Evolutionary conservation across 2,888 invertebrate genomes (phyloP).

Genomic region (Calameuta idolon): DNA sequence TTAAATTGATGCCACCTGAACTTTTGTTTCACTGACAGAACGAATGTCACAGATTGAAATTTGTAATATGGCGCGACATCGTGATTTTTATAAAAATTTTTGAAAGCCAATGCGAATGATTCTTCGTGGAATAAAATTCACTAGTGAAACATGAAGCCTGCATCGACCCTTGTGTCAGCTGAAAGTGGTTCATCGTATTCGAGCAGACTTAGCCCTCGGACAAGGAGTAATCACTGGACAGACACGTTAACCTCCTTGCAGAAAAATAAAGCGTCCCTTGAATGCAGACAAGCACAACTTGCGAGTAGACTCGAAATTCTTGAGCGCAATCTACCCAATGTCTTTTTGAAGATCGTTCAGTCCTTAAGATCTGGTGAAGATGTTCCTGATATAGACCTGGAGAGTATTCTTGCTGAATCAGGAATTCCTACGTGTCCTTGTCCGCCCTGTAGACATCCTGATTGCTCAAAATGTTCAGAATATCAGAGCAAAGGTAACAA

Average conservation of each 20-base stretch:
- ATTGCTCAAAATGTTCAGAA: background rate
- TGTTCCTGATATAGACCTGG: slow-evolving; percentile 13
- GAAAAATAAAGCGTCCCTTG: slow-evolving; percentile 14
- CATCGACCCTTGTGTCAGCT: background rate
- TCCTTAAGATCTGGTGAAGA: slow-evolving; percentile 13
- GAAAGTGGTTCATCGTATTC: background rate
- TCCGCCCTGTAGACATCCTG: background rate
- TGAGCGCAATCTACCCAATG: slow-evolving; percentile 10
- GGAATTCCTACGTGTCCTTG: slow-evolving; percentile 6
- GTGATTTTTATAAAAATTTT: background rate
- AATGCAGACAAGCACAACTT: slow-evolving; percentile 14
- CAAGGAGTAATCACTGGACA: slow-evolving; percentile 8
- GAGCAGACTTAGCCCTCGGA: background rate
- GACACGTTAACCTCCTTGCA: slow-evolving; percentile 11
- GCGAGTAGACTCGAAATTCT: slow-evolving; percentile 12
- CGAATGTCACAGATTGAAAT: background rate
- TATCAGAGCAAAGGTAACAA: background rate
- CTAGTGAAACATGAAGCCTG: background rate
- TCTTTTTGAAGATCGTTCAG: slow-evolving; percentile 7
- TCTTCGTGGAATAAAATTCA: background rate
- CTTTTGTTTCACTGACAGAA: background rate
- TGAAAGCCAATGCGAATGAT: background rate
- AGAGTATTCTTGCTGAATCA: slow-evolving; percentile 10
- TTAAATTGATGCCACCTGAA: background rate
- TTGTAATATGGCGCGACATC: background rate